A percentile compares a stretch with the other conserved stretches of the same genome.
phyloP scores from a whole-genome alignment of 1,140 invertebrate species.

The Goniozus legneri region DNA sequence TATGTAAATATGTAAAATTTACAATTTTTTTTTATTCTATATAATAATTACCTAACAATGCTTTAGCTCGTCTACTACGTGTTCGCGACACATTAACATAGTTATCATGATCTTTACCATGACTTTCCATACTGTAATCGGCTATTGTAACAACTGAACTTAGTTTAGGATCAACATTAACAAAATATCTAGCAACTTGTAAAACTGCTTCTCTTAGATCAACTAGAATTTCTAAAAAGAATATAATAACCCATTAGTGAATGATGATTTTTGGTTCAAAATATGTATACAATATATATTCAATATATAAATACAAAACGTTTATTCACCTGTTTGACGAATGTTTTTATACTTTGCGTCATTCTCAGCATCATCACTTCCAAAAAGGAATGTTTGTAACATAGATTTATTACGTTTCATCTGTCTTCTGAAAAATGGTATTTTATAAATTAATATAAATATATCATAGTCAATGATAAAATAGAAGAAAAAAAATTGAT shows the following conservation, averaged over 20 bases:
- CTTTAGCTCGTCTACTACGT: constrained; percentile 88
- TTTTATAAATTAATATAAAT: constrained; percentile 2
- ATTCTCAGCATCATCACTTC: constrained; percentile 69
- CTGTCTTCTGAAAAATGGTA: constrained; percentile 64
- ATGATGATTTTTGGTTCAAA: too few relatives aligned
- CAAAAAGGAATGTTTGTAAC: constrained; percentile 85
- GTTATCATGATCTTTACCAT: constrained; percentile 89
- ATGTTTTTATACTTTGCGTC: constrained; percentile 96
- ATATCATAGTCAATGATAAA: constrained; percentile 2
- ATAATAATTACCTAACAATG: constrained; percentile 66
- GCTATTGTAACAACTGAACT: constrained; percentile 76
- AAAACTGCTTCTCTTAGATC: constrained; percentile 95
- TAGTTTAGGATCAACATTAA: constrained; percentile 74
- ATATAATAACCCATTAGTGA: too few relatives aligned
- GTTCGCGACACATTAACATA: constrained; percentile 88
- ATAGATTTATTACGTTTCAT: constrained; percentile 89
- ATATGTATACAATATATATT: too few relatives aligned
- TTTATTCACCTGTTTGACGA: constrained; percentile 72
- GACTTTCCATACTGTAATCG: constrained; percentile 94
- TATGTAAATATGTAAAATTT: constrained; percentile 15
- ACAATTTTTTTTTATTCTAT: too few relatives aligned
- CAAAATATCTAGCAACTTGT: constrained; percentile 85
- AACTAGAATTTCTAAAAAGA: constrained; percentile 79
- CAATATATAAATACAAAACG: constrained; percentile 4
- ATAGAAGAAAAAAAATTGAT: background rate